Evolutionary conservation across 2,888 invertebrate genomes (phyloP).

Genomic region (Sarcophaga carnaria): DNA sequence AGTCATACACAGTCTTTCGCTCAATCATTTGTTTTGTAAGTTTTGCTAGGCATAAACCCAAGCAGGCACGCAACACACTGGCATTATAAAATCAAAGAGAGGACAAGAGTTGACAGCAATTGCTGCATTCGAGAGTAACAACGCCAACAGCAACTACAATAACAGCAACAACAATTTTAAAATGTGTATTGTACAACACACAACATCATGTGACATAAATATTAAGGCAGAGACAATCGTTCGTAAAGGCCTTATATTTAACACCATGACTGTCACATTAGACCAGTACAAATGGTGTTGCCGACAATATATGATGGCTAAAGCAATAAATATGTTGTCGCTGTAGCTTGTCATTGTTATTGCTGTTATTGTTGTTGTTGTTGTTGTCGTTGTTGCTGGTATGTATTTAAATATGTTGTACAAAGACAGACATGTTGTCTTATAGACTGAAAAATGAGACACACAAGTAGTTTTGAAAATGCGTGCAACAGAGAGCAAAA

Average conservation of each 20-base stretch:
- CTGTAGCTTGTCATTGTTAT: conserved; percentile 39
- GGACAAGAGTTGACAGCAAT: conserved; percentile 49
- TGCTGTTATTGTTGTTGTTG: neutral
- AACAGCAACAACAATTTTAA: neutral
- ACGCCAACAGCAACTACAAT: conserved; percentile 9
- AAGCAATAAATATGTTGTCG: conserved; percentile 67
- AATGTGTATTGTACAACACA: conserved; percentile 16
- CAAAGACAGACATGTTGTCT: too few species aligned
- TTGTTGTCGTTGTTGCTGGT: neutral
- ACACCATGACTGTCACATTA: conserved; percentile 63
- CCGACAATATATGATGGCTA: conserved; percentile 62
- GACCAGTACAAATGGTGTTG: conserved; percentile 62
- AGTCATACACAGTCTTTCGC: neutral
- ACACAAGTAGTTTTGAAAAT: conserved; percentile 24
- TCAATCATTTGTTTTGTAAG: neutral
- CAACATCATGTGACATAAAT: conserved; percentile 34
- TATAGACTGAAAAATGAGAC: neutral
- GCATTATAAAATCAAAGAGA: conserved; percentile 27
- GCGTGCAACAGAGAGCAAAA: conserved; percentile 7
- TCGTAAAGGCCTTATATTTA: conserved; percentile 59
- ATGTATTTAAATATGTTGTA: conserved; percentile 6
- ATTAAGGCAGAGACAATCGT: conserved; percentile 41
- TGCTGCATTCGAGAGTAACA: neutral
- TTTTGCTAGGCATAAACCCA: too few species aligned
- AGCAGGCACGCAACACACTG: neutral